Evolutionary conservation across 2,113 vertebrate genomes (phyloP).

Genomic region (Thunnus maccoyii): DNA sequence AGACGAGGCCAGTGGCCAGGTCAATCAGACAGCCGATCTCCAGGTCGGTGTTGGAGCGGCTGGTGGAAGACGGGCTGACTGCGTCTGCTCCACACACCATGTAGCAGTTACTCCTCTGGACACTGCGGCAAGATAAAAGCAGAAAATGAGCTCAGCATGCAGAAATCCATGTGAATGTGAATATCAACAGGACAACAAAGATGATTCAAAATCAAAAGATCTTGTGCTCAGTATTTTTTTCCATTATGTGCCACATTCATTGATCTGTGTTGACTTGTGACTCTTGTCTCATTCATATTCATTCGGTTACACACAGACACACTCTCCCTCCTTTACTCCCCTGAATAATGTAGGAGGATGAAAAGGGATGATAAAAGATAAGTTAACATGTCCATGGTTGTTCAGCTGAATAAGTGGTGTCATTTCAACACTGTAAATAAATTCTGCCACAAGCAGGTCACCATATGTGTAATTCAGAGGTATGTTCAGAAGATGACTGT

Average conservation of each 20-base stretch:
- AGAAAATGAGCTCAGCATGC: not conserved
- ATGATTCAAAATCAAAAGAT: not conserved
- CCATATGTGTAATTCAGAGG: no score
- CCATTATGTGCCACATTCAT: slow-evolving; percentile 22
- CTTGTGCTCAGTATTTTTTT: not conserved
- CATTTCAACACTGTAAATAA: not conserved
- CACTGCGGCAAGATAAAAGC: slow-evolving; percentile 79
- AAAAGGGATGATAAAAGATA: not conserved
- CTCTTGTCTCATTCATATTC: slow-evolving; percentile 31
- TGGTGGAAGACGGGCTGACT: slow-evolving; percentile 85
- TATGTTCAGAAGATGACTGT: no score
- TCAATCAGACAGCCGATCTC: slow-evolving; percentile 96
- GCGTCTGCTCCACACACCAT: slow-evolving; percentile 95
- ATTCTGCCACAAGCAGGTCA: no score
- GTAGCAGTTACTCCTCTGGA: slow-evolving; percentile 97
- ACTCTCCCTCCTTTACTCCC: slow-evolving; percentile 14
- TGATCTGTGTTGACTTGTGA: slow-evolving; percentile 22
- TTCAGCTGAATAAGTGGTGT: not conserved
- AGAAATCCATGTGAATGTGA: not conserved
- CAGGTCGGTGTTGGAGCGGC: slow-evolving; percentile 89
- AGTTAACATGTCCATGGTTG: slow-evolving; percentile 4
- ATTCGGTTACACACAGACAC: slow-evolving; percentile 15
- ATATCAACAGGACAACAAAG: not conserved
- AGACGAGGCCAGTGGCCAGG: slow-evolving; percentile 92
- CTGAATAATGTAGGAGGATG: slow-evolving; percentile 10